Base-by-base conservation (phyloP, 1,140 invertebrate species). In the Chelonus insularis region DNA sequence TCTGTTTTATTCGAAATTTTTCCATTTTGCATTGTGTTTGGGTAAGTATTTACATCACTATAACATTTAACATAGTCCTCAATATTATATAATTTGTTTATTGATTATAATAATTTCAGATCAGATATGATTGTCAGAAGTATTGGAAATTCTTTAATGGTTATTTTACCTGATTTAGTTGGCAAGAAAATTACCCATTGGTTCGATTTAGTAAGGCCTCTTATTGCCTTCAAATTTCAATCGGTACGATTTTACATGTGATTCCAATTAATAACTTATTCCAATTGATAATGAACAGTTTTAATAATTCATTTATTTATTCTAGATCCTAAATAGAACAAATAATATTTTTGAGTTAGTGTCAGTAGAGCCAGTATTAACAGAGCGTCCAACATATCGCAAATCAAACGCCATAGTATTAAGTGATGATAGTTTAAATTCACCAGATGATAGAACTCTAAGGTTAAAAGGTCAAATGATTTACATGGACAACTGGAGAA, bases 21-120 rank as follows among this genome's bases (percentile, higher is more conserved):
- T 80, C 96, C 97, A 4, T 98, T 98, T 82, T 96, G 95, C 80
- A 92, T 98, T 67, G 93, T 97, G 18, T 98, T 98, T 81, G 91
- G 93, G 89, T 93, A 81, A 83, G n/a, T n/a, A n/a, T n/a, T n/a
- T n/a, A n/a, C n/a, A n/a, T n/a, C n/a, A n/a, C n/a, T n/a, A n/a
- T n/a, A n/a, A n/a, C n/a, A n/a, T n/a, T n/a, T n/a, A n/a, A n/a
- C n/a, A n/a, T n/a, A n/a, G n/a, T n/a, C 8, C 18, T 5, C 12
- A 5, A 52, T 32, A 36, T 43, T 20, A 47, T 14, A 7, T 9
- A 23, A 39, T 61, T 36, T 54, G 20, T 11, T 16, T 55, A 14
- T 37, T n/a, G n/a, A 57, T 23, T 39, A 29, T 9, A 41, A 34
- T 43, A 12, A 34, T 43, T 23, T 18, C 2, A 95, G 94, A 61